phyloP scores from a whole-genome alignment of 2,113 vertebrate genomes.

The Corapipo altera region DNA sequence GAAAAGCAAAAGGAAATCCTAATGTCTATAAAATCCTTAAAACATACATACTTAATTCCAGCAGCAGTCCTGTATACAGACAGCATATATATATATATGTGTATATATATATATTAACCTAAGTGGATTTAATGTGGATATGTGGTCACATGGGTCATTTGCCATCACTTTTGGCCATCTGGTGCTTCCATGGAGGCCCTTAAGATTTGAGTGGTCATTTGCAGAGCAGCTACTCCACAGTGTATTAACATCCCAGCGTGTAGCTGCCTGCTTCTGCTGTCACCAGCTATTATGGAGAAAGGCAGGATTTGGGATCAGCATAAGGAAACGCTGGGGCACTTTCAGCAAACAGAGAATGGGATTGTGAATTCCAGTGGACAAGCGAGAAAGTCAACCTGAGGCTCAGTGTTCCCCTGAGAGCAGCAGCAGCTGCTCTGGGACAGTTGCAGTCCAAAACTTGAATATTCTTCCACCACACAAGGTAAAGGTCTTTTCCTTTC shows the following conservation, averaged over 20 bases:
- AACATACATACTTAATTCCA: neutral
- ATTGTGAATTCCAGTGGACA: conserved; percentile 30
- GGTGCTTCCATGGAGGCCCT: neutral
- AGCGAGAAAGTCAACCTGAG: conserved; percentile 50
- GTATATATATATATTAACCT: neutral
- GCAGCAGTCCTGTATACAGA: conserved; percentile 31
- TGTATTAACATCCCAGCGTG: neutral
- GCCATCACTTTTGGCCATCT: neutral
- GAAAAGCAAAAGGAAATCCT: conserved; percentile 18
- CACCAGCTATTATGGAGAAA: neutral
- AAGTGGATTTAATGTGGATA: neutral
- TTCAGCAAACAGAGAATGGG: neutral
- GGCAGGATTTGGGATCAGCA: neutral
- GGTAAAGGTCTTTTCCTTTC: neutral
- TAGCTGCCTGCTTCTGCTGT: neutral
- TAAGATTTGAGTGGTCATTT: neutral
- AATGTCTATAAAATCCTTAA: neutral
- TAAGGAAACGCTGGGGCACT: neutral
- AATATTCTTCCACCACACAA: neutral
- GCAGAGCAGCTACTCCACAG: neutral
- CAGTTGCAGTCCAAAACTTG: neutral
- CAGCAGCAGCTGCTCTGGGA: conserved; percentile 19
- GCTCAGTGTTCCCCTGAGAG: neutral
- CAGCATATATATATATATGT: neutral
- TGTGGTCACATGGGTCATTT: neutral